These are phyloP conservation scores for Andricus grossulariae DNA, from an alignment of 1,140 invertebrate genomes.

Conservation along the genomic window DNA sequence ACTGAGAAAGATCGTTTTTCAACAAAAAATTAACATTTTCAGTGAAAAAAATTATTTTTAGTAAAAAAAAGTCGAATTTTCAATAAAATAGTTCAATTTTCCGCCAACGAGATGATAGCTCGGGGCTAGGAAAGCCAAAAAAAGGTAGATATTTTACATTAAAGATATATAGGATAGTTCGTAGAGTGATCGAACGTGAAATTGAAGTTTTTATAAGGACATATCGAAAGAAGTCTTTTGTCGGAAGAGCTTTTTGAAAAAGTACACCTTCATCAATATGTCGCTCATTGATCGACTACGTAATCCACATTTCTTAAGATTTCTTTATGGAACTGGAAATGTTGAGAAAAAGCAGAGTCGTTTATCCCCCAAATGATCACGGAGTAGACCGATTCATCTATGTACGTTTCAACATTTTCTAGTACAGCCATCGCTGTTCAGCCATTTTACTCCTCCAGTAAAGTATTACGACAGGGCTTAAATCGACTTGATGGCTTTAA, in stretches of 20 bases:
- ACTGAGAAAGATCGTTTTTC: too few species aligned
- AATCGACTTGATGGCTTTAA: too few species aligned
- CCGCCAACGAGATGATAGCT: too few species aligned
- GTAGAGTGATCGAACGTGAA: not conserved
- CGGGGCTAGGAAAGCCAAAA: not conserved
- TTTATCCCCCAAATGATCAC: conserved; percentile 27
- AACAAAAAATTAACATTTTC: too few species aligned
- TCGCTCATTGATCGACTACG: conserved; percentile 23
- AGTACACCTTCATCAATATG: conserved; percentile 24
- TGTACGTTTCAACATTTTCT: not conserved
- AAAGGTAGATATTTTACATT: not conserved
- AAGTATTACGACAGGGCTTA: not conserved
- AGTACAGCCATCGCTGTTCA: not conserved
- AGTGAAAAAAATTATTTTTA: too few species aligned
- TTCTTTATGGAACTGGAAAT: not conserved
- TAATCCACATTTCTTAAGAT: conserved; percentile 12
- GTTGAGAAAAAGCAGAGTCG: conserved; percentile 17
- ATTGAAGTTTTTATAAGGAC: conserved; percentile 12
- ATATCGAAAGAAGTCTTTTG: conserved; percentile 27
- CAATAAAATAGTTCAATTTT: too few species aligned
- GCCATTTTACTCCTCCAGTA: not conserved
- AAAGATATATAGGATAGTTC: not conserved
- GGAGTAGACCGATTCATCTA: conserved; percentile 11
- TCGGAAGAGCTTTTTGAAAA: conserved; percentile 3
- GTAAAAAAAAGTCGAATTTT: too few species aligned